phyloP scores from a whole-genome alignment of 2,888 invertebrate genomes.

The Aplocera efformata region DNA sequence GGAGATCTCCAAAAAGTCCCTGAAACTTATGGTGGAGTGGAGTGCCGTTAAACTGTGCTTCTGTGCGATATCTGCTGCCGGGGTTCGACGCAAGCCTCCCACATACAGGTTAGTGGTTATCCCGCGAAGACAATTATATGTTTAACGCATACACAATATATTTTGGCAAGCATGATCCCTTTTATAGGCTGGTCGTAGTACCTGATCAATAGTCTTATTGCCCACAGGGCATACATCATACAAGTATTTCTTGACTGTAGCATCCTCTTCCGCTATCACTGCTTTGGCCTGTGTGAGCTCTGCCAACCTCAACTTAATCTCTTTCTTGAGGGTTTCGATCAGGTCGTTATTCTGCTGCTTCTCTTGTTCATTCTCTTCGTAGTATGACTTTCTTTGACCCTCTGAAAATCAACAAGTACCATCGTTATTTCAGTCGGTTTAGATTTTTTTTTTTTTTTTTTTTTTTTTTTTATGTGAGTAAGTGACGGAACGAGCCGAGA shows the following conservation, averaged over 20 bases:
- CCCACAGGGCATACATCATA: constrained; percentile 66
- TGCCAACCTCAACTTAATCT: constrained; percentile 82
- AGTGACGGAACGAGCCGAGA: too few relatives aligned
- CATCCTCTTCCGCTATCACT: constrained; percentile 70
- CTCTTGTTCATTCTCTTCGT: constrained; percentile 89
- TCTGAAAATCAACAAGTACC: constrained; percentile 68
- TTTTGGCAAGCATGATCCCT: too few relatives aligned
- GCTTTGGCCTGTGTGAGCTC: constrained; percentile 80
- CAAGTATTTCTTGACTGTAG: constrained; percentile 66
- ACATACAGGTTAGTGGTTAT: too few relatives aligned
- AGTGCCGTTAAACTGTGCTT: too few relatives aligned
- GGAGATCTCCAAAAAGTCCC: too few relatives aligned
- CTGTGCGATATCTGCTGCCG: too few relatives aligned
- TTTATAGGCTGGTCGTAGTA: constrained; percentile 20
- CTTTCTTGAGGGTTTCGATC: constrained; percentile 86
- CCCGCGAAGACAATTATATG: too few relatives aligned
- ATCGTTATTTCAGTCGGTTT: not conserved
- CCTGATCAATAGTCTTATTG: constrained; percentile 67
- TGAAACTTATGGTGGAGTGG: too few relatives aligned
- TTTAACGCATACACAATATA: too few relatives aligned
- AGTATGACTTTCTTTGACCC: constrained; percentile 91
- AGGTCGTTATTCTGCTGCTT: constrained; percentile 86
- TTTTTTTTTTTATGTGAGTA: too few relatives aligned
- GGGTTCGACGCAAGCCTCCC: too few relatives aligned
- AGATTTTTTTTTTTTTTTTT: too few relatives aligned